Base-by-base conservation (phyloP, 2,797 vertebrate species). In the Micrastur ruficollis region DNA sequence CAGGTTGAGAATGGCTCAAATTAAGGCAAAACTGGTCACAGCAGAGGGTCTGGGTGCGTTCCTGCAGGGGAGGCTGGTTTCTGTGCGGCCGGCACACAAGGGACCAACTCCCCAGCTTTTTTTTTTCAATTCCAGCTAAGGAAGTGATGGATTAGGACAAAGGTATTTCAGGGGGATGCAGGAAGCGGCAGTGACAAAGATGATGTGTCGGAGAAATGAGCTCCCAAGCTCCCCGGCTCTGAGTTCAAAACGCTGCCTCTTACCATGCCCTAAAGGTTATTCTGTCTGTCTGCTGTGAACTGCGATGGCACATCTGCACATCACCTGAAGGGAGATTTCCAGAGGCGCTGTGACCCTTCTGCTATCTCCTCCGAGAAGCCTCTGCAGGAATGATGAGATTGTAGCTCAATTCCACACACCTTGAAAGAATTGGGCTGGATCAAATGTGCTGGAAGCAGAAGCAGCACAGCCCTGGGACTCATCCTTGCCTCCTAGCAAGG, bases 261-360 rank as follows among this genome's bases (percentile, higher is more conserved):
- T 91, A 92, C 93, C 86, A 89, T 93, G 93, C 93, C 95, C 95
- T 93, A 87, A 91, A 95, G 93, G 93, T 95, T 94, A 94, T 88
- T 95, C 92, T 88, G 86, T 81, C 92, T 74, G 93, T 94, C 94
- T 94, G 87, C 95, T 93, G 94, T 81, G 89, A 96, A 92, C 91
- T 63, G 90, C n/a, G 0, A 95, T 6, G 27, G 90, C 89, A 90
- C 89, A 93, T 76, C 13, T 22, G 90, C 89, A 90, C 89, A 93
- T 76, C 13, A 74, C 93, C 97, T 92, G 90, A 81, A 95, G 94
- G 88, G 95, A 97, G 93, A 95, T 95, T 95, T 97, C 95, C 94
- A 91, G 91, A 93, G 92, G 96, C 62, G 2, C 87, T 84, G 81
- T 95, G 94, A 96, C 96, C 93, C 96, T 95, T 95, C 85, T 23